Evolutionary conservation across 2,113 vertebrate species (phyloP).

Genomic region (Heptranchias perlo): DNA sequence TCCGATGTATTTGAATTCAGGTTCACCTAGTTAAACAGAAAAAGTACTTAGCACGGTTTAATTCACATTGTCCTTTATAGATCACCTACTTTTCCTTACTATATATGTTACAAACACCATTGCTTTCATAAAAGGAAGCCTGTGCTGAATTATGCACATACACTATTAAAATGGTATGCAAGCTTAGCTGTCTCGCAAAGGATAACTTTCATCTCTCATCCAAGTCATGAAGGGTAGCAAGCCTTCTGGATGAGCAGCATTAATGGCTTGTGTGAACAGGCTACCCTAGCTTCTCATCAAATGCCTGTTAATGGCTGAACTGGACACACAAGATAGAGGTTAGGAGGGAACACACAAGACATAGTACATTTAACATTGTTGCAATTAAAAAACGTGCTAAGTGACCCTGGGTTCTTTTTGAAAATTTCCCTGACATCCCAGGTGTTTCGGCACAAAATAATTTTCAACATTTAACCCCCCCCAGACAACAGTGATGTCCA

Average conservation of each 20-base stretch:
- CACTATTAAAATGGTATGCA: not conserved
- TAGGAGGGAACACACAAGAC: not conserved
- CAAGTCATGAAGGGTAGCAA: not conserved
- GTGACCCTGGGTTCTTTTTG: not conserved
- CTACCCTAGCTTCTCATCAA: not conserved
- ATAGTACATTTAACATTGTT: not conserved
- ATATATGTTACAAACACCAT: not conserved
- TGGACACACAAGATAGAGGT: not conserved
- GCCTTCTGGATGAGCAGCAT: not conserved
- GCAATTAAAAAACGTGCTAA: not conserved
- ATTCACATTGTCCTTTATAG: not conserved
- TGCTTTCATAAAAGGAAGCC: not conserved
- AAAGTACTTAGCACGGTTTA: not conserved
- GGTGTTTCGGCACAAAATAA: too few relatives aligned
- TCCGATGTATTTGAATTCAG: slow-evolving; percentile 93
- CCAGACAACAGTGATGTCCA: not conserved
- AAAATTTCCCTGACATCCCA: not conserved
- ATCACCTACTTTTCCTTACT: not conserved
- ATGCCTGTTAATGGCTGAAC: not conserved
- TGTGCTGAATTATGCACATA: not conserved
- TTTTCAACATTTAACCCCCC: too few relatives aligned
- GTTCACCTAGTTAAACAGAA: slow-evolving; percentile 69
- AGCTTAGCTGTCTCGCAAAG: not conserved
- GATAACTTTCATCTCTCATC: not conserved
- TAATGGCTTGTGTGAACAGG: not conserved